These are phyloP conservation scores for Cyrtonyx montezumae DNA, from an alignment of 2,113 vertebrate species.

Conservation along the genomic window DNA sequence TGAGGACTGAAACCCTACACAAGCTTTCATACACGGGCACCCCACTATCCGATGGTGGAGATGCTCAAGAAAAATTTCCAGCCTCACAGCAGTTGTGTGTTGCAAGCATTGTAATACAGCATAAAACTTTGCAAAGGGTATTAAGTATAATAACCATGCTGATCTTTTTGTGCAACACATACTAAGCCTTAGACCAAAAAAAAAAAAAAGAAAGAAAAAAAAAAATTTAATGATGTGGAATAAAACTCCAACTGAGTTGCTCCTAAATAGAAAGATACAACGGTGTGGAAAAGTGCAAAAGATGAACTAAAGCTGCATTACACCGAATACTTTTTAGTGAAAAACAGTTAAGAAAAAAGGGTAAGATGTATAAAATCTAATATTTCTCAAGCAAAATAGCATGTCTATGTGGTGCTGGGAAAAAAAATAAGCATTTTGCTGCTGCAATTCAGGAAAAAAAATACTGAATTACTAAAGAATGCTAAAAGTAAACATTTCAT, in stretches of 20 bases:
- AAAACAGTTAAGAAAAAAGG: neutral
- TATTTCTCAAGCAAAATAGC: neutral
- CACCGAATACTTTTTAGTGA: neutral
- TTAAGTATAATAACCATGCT: neutral
- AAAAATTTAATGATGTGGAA: neutral
- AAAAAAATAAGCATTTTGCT: neutral
- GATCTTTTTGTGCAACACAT: neutral
- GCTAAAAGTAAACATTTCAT: neutral
- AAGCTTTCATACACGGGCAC: conserved; percentile 43
- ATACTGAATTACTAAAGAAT: neutral
- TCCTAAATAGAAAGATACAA: neutral
- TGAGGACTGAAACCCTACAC: conserved; percentile 55
- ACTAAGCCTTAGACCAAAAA: neutral
- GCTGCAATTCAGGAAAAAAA: neutral
- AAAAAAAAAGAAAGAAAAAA: neutral
- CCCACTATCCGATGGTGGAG: conserved; percentile 7
- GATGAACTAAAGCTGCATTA: neutral
- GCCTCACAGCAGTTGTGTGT: neutral
- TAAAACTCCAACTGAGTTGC: neutral
- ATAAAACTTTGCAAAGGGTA: neutral
- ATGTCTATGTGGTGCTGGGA: neutral
- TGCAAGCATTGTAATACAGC: neutral
- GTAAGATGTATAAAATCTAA: neutral
- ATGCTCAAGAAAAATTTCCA: conserved; percentile 15
- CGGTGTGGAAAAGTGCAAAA: neutral